These are phyloP conservation scores for Hydropsyche betteni DNA, from an alignment of 2,888 invertebrate species.

Conservation along the genomic window DNA sequence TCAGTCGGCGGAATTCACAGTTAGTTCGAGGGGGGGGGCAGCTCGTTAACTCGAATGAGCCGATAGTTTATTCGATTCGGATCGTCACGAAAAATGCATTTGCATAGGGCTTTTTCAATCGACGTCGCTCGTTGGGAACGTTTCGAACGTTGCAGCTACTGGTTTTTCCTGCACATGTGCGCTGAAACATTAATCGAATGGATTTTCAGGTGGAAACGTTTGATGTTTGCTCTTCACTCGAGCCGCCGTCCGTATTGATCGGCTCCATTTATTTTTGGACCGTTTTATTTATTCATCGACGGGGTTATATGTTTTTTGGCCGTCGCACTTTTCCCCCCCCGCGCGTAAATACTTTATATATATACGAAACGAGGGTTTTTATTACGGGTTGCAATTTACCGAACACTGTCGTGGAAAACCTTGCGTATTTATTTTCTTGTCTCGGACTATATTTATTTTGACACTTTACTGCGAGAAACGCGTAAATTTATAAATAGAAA, in stretches of 20 bases:
- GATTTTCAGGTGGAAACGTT: conserved; percentile 13
- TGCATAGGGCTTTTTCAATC: too few relatives aligned
- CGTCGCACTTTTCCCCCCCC: conserved; percentile 25
- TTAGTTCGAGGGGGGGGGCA: too few relatives aligned
- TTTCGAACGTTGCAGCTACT: too few relatives aligned
- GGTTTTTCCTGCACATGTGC: background rate
- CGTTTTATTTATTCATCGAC: conserved; percentile 42
- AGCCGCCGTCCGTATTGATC: conserved; percentile 33
- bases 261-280: conserved; percentile 32
- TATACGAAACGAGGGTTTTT: conserved; percentile 22
- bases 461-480: conserved; percentile 8
- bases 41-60: too few relatives aligned
- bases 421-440: conserved; percentile 20
- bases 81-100: too few relatives aligned
- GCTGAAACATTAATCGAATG: conserved; percentile 25
- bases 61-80: too few relatives aligned
- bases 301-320: conserved; percentile 36
- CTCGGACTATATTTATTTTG: too few relatives aligned
- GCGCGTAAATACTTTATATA: conserved; percentile 24
- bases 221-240: conserved; percentile 36
- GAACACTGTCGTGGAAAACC: background rate
- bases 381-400: conserved; percentile 19
- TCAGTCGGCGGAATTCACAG: too few relatives aligned
- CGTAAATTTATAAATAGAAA: background rate
- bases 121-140: too few relatives aligned